Evolutionary conservation across 2,888 invertebrate genomes (phyloP).

Genomic region (Hartigia nigra): DNA sequence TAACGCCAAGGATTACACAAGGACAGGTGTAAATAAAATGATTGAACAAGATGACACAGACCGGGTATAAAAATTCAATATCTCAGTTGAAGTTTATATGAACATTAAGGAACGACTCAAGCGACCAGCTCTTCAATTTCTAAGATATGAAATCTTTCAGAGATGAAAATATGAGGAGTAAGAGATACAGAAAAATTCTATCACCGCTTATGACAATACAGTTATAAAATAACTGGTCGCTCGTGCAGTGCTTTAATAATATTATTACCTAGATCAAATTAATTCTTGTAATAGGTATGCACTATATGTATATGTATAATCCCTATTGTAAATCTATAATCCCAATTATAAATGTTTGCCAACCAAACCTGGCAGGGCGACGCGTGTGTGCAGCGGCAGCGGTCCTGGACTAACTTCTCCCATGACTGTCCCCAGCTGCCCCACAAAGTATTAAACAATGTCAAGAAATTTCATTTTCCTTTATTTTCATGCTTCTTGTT

Average conservation of each 20-base stretch:
- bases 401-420: slow-evolving; percentile 63
- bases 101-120: background rate
- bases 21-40: background rate
- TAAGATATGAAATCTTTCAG: background rate
- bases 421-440: slow-evolving; percentile 60
- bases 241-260: background rate
- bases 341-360: slow-evolving; percentile 70
- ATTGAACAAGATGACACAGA: background rate
- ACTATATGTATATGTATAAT: background rate
- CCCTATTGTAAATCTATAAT: slow-evolving; percentile 5
- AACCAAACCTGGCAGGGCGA: slow-evolving; percentile 73
- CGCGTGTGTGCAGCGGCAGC: slow-evolving; percentile 73
- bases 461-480: slow-evolving; percentile 37
- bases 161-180: background rate
- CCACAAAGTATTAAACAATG: slow-evolving; percentile 57
- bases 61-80: background rate
- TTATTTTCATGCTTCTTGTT: background rate
- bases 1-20: background rate
- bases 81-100: background rate
- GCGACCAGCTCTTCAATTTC: background rate
- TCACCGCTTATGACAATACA: background rate
- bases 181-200: background rate
- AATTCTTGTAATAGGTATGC: background rate
- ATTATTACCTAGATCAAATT: background rate
- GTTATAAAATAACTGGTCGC: background rate